Evolutionary conservation across 2,113 vertebrate species (phyloP).

Genomic region (Alouatta palliata): DNA sequence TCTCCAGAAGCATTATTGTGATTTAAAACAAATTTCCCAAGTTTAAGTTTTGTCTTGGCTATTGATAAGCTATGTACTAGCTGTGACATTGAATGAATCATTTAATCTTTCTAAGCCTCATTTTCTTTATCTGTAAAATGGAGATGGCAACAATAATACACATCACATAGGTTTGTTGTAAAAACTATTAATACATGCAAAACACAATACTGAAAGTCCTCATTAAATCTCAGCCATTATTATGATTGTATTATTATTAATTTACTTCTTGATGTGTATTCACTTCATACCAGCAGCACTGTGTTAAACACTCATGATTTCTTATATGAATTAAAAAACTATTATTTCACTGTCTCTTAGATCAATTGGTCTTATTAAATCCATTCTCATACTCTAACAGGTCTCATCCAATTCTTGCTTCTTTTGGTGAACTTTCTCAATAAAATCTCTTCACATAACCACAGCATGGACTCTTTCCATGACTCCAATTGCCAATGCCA

Average conservation of each 20-base stretch:
- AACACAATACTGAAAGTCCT: background rate
- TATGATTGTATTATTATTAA: background rate
- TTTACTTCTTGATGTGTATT: background rate
- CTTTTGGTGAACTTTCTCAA: background rate
- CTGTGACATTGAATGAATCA: background rate
- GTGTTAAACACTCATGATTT: background rate
- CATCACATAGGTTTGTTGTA: background rate
- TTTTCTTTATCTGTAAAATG: background rate
- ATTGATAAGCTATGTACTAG: background rate
- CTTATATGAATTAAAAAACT: background rate
- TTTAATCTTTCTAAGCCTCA: background rate
- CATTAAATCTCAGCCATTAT: background rate
- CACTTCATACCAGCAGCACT: background rate
- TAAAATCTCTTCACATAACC: background rate
- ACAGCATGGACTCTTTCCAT: background rate
- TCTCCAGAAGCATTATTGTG: background rate
- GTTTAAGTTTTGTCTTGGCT: background rate
- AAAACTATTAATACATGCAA: background rate
- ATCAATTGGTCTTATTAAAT: background rate
- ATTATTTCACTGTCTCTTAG: background rate
- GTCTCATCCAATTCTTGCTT: background rate
- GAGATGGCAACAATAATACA: background rate
- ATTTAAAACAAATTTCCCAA: background rate
- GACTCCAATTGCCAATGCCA: background rate
- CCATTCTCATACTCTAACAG: background rate